Evolutionary conservation across 1,140 invertebrate species (phyloP).

Genomic region (Papilio xuthus): DNA sequence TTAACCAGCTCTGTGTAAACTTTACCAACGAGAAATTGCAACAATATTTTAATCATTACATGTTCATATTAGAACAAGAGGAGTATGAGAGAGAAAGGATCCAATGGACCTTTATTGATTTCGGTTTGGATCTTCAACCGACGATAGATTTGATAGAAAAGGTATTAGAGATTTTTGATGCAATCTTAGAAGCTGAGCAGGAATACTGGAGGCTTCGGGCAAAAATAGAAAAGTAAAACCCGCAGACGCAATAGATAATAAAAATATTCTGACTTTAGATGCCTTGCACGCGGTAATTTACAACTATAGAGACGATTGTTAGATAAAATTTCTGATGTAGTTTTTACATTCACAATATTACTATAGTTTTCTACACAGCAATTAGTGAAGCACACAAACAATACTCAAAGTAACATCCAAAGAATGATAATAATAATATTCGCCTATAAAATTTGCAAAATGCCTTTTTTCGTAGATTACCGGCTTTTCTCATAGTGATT

Average conservation of each 20-base stretch:
- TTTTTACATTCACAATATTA: background rate
- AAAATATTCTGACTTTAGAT: slow-evolving; percentile 1
- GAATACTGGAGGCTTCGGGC: slow-evolving; percentile 67
- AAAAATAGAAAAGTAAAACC: slow-evolving; percentile 53
- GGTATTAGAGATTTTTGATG: slow-evolving; percentile 83
- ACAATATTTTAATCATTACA: slow-evolving; percentile 98
- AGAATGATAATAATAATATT: slow-evolving; percentile 25
- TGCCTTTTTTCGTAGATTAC: background rate
- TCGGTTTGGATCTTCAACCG: slow-evolving; percentile 95
- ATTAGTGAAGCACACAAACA: slow-evolving; percentile 25
- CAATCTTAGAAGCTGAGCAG: slow-evolving; percentile 65
- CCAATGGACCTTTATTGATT: slow-evolving; percentile 96
- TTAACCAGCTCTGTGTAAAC: slow-evolving; percentile 98
- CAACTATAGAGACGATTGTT: background rate
- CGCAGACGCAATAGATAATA: slow-evolving; percentile 57
- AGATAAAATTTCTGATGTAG: background rate
- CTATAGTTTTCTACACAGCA: background rate
- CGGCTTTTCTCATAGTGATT: slow-evolving; percentile 19
- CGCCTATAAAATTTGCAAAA: background rate
- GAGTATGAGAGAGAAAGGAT: slow-evolving; percentile 96
- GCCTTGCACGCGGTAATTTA: background rate
- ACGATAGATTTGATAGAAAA: slow-evolving; percentile 97
- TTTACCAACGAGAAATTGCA: slow-evolving; percentile 98
- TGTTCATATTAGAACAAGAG: slow-evolving; percentile 98
- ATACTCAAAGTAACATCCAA: slow-evolving; percentile 26